Conservation (phyloP, 2,888 invertebrate genomes). For the Argyra leucocephala region DNA sequence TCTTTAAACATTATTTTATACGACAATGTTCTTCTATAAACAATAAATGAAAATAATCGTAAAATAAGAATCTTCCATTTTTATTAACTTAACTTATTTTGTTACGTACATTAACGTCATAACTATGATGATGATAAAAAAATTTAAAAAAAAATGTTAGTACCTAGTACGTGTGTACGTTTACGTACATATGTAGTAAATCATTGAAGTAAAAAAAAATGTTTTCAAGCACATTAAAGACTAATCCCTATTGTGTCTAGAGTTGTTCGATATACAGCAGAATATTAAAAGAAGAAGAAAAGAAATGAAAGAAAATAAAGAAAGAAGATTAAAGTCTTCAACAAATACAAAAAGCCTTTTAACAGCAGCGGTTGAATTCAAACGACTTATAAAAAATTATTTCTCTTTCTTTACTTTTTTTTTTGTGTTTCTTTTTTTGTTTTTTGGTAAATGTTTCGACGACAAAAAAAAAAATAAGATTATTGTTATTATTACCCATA, state of each 20-base stretch:
- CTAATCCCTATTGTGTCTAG: neutral
- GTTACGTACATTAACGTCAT: neutral
- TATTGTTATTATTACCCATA: no score
- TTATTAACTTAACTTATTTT: neutral
- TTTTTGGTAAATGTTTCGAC: no score
- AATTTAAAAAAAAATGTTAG: neutral
- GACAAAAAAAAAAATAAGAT: no score
- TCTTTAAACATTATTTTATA: no score
- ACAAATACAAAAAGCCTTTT: slow-evolving; percentile 6
- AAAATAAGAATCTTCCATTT: no score
- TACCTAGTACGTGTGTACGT: no score
- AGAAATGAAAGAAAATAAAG: neutral
- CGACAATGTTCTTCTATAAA: no score
- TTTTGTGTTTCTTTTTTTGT: neutral
- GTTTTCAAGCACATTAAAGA: neutral
- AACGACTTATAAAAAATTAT: neutral
- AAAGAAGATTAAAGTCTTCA: neutral
- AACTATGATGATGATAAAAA: neutral
- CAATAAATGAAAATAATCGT: no score
- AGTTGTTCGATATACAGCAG: neutral
- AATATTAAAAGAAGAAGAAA: neutral
- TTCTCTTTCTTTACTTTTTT: neutral
- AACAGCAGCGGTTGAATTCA: slow-evolving; percentile 6
- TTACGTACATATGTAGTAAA: neutral
- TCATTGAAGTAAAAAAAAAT: neutral